These are phyloP conservation scores for Antigone vipio DNA, from an alignment of 2,113 vertebrate species.

Conservation along the genomic window DNA sequence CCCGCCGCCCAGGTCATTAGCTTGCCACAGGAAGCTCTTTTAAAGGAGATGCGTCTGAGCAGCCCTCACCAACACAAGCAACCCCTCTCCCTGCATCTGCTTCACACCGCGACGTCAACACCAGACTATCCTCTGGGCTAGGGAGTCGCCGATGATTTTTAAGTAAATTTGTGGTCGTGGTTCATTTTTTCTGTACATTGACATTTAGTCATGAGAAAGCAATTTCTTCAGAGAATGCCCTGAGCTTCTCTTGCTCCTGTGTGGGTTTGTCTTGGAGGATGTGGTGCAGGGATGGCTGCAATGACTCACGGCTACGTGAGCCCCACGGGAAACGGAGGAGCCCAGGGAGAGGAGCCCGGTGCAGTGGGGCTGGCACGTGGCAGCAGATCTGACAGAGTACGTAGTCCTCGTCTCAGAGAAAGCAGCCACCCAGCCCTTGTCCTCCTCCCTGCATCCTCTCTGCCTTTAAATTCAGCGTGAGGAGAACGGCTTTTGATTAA, in stretches of 20 bases:
- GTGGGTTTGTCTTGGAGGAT: neutral
- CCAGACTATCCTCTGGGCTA: neutral
- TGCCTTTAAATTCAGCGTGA: neutral
- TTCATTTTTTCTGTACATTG: neutral
- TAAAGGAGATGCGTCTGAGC: neutral
- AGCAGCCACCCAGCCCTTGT: neutral
- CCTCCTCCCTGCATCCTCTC: neutral
- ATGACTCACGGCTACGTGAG: neutral
- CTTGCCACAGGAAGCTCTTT: neutral
- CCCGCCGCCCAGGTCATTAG: neutral
- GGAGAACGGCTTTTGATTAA: neutral
- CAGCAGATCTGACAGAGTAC: neutral
- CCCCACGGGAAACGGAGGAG: neutral
- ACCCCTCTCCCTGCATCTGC: neutral
- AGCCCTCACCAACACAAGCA: neutral
- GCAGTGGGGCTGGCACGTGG: neutral
- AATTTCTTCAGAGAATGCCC: neutral
- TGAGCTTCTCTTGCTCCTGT: neutral
- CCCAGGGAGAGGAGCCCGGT: accelerated
- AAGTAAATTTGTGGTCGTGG: neutral
- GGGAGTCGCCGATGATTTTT: accelerated
- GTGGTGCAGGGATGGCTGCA: neutral
- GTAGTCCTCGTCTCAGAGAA: accelerated
- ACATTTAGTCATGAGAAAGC: neutral
- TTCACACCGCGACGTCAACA: accelerated